phyloP scores from a whole-genome alignment of 2,797 vertebrate species.

The Iguana delicatissima region DNA sequence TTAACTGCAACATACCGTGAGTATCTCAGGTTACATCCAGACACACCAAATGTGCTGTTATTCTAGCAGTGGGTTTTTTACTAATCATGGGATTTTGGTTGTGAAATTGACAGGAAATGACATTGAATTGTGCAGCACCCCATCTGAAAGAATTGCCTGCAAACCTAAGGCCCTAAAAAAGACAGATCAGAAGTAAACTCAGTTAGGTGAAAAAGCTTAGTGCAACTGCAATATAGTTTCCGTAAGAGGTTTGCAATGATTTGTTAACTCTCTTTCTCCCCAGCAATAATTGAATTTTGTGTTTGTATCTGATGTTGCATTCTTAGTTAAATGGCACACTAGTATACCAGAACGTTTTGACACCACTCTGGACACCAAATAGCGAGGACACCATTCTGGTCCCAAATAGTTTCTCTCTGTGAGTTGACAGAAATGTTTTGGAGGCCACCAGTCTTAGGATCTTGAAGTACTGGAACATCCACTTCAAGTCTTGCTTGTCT shows the following conservation, averaged over 20 bases:
- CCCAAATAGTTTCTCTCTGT: background rate
- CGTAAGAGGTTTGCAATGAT: background rate
- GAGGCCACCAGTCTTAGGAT: background rate
- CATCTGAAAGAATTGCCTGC: too few species aligned
- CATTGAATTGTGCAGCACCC: too few species aligned
- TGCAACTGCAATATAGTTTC: background rate
- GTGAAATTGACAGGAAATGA: too few species aligned
- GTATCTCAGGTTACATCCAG: background rate
- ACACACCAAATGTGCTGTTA: too few species aligned
- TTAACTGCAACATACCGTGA: background rate
- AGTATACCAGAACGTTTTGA: background rate
- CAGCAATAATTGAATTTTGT: background rate
- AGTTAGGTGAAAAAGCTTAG: background rate
- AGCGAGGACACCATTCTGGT: background rate
- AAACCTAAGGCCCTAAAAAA: too few species aligned
- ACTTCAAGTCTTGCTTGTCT: background rate
- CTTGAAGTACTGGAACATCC: background rate
- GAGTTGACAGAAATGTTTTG: conserved; percentile 1
- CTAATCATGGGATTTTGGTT: too few species aligned
- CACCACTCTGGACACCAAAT: too few species aligned
- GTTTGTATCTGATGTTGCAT: background rate
- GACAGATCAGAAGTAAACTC: background rate
- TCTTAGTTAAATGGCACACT: background rate
- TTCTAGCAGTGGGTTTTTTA: too few species aligned
- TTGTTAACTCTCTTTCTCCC: background rate